These are phyloP conservation scores for Patella pellucida DNA, from an alignment of 2,888 invertebrate genomes.

Conservation along the genomic window DNA sequence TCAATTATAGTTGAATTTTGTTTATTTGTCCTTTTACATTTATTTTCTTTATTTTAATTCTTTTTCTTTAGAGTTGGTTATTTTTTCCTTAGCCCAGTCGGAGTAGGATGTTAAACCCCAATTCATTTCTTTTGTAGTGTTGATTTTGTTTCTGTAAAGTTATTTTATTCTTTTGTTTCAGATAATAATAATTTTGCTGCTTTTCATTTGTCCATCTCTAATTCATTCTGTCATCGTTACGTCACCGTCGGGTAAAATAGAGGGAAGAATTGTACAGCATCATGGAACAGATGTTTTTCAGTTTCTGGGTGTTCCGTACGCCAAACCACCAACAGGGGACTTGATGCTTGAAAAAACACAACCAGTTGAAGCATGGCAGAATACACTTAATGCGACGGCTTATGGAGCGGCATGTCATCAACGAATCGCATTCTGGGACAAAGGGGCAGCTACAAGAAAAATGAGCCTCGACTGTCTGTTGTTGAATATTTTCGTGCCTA, in stretches of 20 bases:
- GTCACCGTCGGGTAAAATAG: background rate
- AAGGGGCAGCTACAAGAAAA: constrained; percentile 79
- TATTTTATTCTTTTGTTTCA: no score
- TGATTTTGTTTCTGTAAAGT: no score
- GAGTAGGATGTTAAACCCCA: no score
- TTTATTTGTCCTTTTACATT: no score
- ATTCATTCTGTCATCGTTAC: background rate
- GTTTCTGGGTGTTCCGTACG: constrained; percentile 61
- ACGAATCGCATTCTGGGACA: background rate
- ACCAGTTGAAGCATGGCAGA: constrained; percentile 41
- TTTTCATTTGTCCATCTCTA: no score
- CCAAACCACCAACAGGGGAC: constrained; percentile 77
- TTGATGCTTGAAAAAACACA: constrained; percentile 50
- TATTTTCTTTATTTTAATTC: no score
- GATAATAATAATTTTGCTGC: no score
- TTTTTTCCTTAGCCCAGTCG: no score
- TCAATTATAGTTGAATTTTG: no score
- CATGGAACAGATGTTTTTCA: constrained; percentile 17
- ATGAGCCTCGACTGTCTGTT: constrained; percentile 87
- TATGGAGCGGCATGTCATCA: constrained; percentile 25
- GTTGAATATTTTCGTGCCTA: constrained; percentile 92
- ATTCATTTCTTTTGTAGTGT: no score
- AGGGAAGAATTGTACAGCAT: background rate
- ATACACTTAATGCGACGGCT: constrained; percentile 73
- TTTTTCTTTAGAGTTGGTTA: no score